Percentiles rank a stretch among this genome's conserved stretches.
These are phyloP conservation scores for Carabus problematicus DNA, from an alignment of 2,888 invertebrate species.

Conservation along the genomic window DNA sequence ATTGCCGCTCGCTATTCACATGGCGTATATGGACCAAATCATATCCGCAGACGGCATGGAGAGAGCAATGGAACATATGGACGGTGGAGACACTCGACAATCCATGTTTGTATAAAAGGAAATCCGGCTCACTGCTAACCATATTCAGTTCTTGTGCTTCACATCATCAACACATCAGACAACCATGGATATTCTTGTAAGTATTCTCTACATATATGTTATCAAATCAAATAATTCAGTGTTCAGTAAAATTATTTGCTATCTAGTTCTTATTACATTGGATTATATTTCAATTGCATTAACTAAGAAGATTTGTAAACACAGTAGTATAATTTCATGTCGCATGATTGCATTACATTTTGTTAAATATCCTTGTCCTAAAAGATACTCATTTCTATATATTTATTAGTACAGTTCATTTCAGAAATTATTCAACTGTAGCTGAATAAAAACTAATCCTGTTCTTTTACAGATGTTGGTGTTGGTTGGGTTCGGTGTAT, in stretches of 20 bases:
- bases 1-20: slow-evolving; percentile 17
- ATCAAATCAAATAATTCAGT: neutral
- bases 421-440: neutral
- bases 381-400: no score
- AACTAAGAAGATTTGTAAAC: no score
- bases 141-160: slow-evolving; percentile 31
- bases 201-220: slow-evolving; percentile 9
- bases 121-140: neutral
- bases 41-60: slow-evolving; percentile 3
- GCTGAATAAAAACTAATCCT: neutral
- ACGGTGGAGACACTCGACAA: slow-evolving; percentile 11
- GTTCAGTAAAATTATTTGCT: neutral
- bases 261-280: no score
- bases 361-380: no score
- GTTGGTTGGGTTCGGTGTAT: slow-evolving; percentile 1
- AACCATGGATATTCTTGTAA: slow-evolving; percentile 27
- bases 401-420: neutral
- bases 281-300: no score
- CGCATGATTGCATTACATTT: no score
- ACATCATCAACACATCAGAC: slow-evolving; percentile 4
- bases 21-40: slow-evolving; percentile 33
- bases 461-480: slow-evolving; percentile 22
- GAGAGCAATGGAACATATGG: slow-evolving; percentile 37
- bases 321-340: no score
- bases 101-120: slow-evolving; percentile 29